Percentiles rank a stretch among this genome's conserved stretches.
phyloP scores from a whole-genome alignment of 92 coral and sea anemone genomes.

The Scolanthus callimorphus region DNA sequence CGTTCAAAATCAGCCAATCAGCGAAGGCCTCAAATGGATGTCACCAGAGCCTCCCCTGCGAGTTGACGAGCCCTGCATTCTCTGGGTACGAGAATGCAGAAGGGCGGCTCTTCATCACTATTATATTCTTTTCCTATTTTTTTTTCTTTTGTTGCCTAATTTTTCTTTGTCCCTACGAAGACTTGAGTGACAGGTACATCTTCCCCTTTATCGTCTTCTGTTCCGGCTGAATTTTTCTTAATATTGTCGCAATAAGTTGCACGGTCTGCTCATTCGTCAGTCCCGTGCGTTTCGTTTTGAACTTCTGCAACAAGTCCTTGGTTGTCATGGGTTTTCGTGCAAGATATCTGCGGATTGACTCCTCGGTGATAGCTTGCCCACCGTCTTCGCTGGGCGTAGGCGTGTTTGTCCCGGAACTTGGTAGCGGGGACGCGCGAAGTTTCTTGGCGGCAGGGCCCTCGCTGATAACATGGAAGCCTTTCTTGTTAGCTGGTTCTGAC shows the following conservation, averaged over 20 bases:
- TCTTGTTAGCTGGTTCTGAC: constrained; percentile 22
- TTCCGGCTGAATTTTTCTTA: constrained; percentile 83
- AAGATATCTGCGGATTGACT: constrained; percentile 90
- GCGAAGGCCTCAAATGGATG: too few species aligned
- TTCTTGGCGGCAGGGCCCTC: constrained; percentile 73
- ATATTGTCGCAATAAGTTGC: constrained; percentile 81
- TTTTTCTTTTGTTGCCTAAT: too few species aligned
- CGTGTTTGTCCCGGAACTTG: constrained; percentile 78
- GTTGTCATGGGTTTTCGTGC: constrained; percentile 98
- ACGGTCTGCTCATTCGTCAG: constrained; percentile 93
- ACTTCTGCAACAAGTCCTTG: constrained; percentile 92
- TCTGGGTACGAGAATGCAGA: too few species aligned
- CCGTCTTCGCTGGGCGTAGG: constrained; percentile 71
- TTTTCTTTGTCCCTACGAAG: too few species aligned
- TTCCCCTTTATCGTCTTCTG: constrained; percentile 84
- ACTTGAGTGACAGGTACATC: constrained; percentile 79
- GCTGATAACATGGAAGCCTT: constrained; percentile 25
- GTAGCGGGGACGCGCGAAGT: constrained; percentile 72
- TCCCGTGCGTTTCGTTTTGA: constrained; percentile 90
- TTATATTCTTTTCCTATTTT: too few species aligned
- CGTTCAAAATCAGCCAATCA: too few species aligned
- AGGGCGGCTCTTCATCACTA: too few species aligned
- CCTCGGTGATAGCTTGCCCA: constrained; percentile 93
- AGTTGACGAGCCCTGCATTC: too few species aligned
- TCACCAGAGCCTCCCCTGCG: too few species aligned